Evolutionary conservation across 2,113 vertebrate species (phyloP), one percentile per base, ranked within the genome.

Genomic region (Nesoenas mayeri): DNA sequence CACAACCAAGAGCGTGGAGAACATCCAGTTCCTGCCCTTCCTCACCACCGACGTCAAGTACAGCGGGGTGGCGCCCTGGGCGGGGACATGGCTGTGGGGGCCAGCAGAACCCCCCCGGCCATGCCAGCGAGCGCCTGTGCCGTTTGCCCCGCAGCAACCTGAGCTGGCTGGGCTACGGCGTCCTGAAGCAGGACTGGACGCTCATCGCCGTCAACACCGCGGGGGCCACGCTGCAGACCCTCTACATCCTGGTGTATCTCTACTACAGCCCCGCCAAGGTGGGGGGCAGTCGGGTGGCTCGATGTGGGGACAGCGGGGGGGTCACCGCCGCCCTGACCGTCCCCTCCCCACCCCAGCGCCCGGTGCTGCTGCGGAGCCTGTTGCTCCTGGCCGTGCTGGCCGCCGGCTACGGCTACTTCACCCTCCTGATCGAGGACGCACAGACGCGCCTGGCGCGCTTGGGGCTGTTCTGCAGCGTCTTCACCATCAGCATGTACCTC

Each of bases 401-500:
- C 32, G 48, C 94, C 1, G 98, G 98, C 12, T 99, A 97, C 54
- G 61, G 98, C 53, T 99, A 99, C 97, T 99, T 99, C 89, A 91
- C 93, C 70, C 58, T 97, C 36, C 69, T 98, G 89, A 97, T 98
- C 28, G 93, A 96, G 0, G 92, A 98, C 5, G 28, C 71, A 0
- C 75, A 93, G 26, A n/a, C n/a, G 0, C 98, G 94, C 60, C 98
- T 99, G 36, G 85, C 60, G 9, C 98, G 97, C 72, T 96, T 99
- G 28, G 99, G 99, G 56, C 98, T 99, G 50, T 98, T 98, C 97
- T 99, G 99, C 98, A 99, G 99, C 28, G 8, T 98, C 91, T 98
- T 99, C 96, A 99, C 99, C 51, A 97, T 99, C 98, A 97, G 97
- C 98, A 99, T 99, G 99, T 99, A 99, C 98, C 91, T 99, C 86